Base-by-base conservation (phyloP, 2,888 invertebrate genomes). In the Autographa gamma region DNA sequence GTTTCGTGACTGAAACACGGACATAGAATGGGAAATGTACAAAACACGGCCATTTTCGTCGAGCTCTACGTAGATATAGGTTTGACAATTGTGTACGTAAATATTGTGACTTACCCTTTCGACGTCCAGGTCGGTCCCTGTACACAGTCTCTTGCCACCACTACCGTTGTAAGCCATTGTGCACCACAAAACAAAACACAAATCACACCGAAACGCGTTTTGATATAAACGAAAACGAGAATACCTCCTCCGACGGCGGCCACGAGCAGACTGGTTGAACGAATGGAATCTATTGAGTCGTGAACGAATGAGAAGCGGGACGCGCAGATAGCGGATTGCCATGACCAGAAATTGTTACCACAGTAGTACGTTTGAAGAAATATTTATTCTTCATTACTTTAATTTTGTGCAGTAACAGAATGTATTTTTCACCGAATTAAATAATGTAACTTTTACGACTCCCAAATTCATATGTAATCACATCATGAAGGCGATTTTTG, bases 81-180 rank as follows among this genome's bases (percentile, higher is more conserved):
- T 88, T 88, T 88, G 89, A 87, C 88, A 88, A 90, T 83, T 82
- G 73, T 77, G 66, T 77, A 77, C 71, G 72, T 79, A 83, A 85
- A 83, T 74, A 73, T 63, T 73, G 78, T 80, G 56, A 92, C 93
- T 92, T 80, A 96, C 96, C 95, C 96, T 94, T 92, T 96, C 96
- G 63, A 95, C 94, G 85, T 96, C 95, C 81, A 95, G 88, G 79
- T 96, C 96, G 75, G 94, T 93, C 76, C 95, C 95, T 80, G 95
- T 93, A 88, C 96, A 96, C 89, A 95, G 93, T 94, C 96, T 95
- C 91, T 96, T 96, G 89, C 93, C 94, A 92, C 96, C 96, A 96
- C 97, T 96, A 90, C 97, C 97, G 96, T 97, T 97, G 96, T 97
- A 97, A 96, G 97, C 97, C 97, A 97, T 97, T 93, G 95, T 96